Evolutionary conservation across 2,797 vertebrate species (phyloP).

Genomic region (Botia kubotai): DNA sequence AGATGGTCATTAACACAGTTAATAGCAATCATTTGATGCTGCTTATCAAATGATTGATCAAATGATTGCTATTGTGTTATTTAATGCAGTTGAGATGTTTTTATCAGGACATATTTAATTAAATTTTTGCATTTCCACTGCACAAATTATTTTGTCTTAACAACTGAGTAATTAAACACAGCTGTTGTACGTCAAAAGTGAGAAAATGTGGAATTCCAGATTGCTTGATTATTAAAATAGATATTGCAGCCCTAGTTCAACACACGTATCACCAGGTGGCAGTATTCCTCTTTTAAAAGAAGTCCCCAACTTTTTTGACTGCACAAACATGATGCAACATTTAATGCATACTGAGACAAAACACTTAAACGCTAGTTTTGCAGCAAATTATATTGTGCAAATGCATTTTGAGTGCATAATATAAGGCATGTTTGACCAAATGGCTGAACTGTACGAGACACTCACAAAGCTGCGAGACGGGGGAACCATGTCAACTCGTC

Average conservation of each 20-base stretch:
- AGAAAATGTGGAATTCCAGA: too few species aligned
- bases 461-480: conserved; percentile 82
- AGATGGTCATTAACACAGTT: too few species aligned
- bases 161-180: too few species aligned
- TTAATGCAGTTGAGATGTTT: background rate
- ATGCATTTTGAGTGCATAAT: conserved; percentile 6
- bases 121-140: too few species aligned
- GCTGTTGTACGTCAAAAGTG: background rate
- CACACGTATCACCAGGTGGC: conserved; percentile 33
- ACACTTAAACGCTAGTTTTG: background rate
- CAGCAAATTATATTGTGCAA: conserved; percentile 4
- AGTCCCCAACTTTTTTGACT: background rate
- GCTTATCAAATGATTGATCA: too few species aligned
- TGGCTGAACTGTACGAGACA: conserved; percentile 6
- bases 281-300: conserved; percentile 38
- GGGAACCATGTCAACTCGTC: conserved; percentile 75
- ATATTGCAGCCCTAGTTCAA: background rate
- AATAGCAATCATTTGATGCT: too few species aligned
- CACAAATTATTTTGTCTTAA: too few species aligned
- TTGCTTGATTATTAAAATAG: background rate
- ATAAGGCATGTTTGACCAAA: conserved; percentile 3
- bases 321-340: conserved; percentile 11
- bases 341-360: background rate
- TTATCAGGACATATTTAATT: background rate
- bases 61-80: background rate